Evolutionary conservation across 2,888 invertebrate species (phyloP).

Genomic region (Keiferia lycopersicella): DNA sequence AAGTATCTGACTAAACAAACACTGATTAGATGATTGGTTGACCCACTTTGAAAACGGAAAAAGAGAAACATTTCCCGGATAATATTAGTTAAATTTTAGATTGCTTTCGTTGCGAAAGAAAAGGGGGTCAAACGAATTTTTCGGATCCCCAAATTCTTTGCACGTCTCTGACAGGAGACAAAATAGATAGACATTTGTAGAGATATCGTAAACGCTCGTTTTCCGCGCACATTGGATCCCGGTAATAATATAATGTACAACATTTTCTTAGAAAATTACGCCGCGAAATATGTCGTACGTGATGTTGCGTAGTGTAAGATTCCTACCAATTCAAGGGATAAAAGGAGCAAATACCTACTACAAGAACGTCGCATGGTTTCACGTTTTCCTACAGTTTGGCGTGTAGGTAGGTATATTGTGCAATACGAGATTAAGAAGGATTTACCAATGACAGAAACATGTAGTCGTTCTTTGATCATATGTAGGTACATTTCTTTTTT

Average conservation of each 20-base stretch:
- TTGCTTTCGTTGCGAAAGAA: conserved; percentile 6
- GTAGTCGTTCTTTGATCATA: no score
- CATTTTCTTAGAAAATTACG: conserved; percentile 17
- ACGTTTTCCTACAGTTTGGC: background rate
- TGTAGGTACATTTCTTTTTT: no score
- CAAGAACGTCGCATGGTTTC: background rate
- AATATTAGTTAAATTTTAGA: conserved; percentile 1
- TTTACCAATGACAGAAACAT: no score
- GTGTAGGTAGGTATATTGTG: no score
- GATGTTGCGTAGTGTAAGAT: background rate
- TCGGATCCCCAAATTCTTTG: conserved; percentile 15
- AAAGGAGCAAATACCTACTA: conserved; percentile 5
- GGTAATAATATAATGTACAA: conserved; percentile 20
- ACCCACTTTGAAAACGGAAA: background rate
- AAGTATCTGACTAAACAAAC: background rate
- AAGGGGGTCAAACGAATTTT: conserved; percentile 15
- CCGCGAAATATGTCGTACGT: conserved; percentile 14
- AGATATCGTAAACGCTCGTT: conserved; percentile 9
- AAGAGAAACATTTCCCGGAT: background rate
- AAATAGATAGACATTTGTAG: conserved; percentile 10
- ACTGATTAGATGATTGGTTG: background rate
- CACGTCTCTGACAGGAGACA: conserved; percentile 17
- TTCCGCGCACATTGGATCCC: background rate
- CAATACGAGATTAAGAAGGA: background rate
- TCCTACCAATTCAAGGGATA: background rate